These are phyloP conservation scores for Lochmaea crataegi DNA, from an alignment of 2,888 invertebrate species.

Conservation along the genomic window DNA sequence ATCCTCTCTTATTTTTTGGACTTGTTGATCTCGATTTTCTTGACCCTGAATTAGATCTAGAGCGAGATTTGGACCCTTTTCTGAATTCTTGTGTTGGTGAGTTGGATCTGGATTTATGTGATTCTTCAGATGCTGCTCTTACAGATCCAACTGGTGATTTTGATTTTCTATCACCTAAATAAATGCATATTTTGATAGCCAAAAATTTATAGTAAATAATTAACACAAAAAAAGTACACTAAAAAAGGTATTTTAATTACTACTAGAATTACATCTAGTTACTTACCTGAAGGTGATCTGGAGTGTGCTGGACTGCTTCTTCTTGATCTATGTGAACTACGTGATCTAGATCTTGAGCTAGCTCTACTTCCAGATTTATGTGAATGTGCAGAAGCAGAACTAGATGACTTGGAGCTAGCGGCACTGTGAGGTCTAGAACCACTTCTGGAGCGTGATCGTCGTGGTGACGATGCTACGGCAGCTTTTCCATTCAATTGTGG, in stretches of 20 bases:
- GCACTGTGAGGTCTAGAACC: conserved; percentile 52
- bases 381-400: conserved; percentile 52
- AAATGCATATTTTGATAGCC: neutral
- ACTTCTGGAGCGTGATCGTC: conserved; percentile 49
- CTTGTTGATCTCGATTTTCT: conserved; percentile 30
- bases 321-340: conserved; percentile 49
- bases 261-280: neutral
- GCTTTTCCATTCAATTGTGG: conserved; percentile 40
- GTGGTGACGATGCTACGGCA: conserved; percentile 13
- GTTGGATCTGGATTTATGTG: conserved; percentile 32
- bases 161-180: conserved; percentile 25
- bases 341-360: conserved; percentile 54
- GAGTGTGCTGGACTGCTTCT: conserved; percentile 48
- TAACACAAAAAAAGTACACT: too few species aligned
- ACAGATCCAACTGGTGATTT: conserved; percentile 21
- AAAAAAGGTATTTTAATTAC: too few species aligned
- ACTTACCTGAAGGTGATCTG: conserved; percentile 51
- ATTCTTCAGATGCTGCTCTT: conserved; percentile 23
- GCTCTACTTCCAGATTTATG: conserved; percentile 39
- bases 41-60: conserved; percentile 44
- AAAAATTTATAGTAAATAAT: too few species aligned
- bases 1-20: conserved; percentile 19
- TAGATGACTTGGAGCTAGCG: conserved; percentile 51
- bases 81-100: conserved; percentile 43
- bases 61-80: conserved; percentile 41